A percentile compares a stretch with the other conserved stretches of the same genome.
These are phyloP conservation scores for Hippasteria phrygiana DNA, from an alignment of 53 echinoderm and acorn worm genomes.

Conservation along the genomic window DNA sequence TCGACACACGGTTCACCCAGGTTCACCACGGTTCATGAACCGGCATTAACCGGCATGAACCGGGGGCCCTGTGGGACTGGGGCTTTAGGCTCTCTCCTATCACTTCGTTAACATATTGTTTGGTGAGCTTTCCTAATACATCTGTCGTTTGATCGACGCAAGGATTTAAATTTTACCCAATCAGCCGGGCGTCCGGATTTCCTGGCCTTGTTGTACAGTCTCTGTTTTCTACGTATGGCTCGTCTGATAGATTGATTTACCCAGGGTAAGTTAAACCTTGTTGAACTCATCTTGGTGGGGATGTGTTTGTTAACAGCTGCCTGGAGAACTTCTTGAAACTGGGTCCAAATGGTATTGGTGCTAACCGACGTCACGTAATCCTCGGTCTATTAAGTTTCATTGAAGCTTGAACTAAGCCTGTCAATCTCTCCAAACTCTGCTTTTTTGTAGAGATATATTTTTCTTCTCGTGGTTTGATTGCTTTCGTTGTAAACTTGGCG, in stretches of 20 bases:
- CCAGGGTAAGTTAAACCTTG: neutral
- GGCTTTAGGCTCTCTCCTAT: conserved; percentile 27
- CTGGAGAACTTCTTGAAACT: neutral
- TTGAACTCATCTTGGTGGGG: conserved; percentile 26
- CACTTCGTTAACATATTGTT: conserved; percentile 3
- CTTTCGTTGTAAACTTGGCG: neutral
- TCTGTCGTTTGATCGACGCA: conserved; percentile 15
- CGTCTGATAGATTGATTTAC: neutral
- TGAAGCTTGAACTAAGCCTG: too few relatives aligned
- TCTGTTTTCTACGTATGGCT: neutral
- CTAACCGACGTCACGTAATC: neutral
- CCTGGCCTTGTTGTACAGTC: neutral
- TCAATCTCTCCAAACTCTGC: neutral
- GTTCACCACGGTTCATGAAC: too few relatives aligned
- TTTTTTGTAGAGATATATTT: neutral
- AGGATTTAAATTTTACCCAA: conserved; percentile 21
- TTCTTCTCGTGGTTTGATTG: neutral
- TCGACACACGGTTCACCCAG: too few relatives aligned
- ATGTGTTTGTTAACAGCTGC: conserved; percentile 23
- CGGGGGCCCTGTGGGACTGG: too few relatives aligned
- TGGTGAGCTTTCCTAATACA: conserved; percentile 24
- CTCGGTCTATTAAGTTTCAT: too few relatives aligned
- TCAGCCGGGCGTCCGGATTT: neutral
- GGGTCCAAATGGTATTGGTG: neutral
- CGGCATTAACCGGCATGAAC: too few relatives aligned